These are phyloP conservation scores for Achroia grisella DNA, from an alignment of 1,140 invertebrate genomes.

Conservation along the genomic window DNA sequence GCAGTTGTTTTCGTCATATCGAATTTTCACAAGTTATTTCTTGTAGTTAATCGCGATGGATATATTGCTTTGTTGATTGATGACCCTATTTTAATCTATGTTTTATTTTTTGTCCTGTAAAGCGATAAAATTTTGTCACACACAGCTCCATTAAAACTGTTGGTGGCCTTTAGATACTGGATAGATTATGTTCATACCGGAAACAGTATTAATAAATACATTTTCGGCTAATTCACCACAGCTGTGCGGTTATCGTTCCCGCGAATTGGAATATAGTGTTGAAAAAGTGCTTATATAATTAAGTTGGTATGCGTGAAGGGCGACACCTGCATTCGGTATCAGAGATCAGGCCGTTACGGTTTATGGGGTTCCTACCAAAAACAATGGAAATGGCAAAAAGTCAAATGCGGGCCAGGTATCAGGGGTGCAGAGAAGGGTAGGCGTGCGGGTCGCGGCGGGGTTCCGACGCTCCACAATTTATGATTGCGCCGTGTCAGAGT, in stretches of 20 bases:
- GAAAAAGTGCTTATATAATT: slow-evolving; percentile 51
- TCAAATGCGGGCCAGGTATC: slow-evolving; percentile 56
- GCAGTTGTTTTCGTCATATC: slow-evolving; percentile 33
- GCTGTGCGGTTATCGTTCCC: slow-evolving; percentile 39
- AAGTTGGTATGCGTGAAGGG: slow-evolving; percentile 57
- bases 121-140: slow-evolving; percentile 28
- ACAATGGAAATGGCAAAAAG: slow-evolving; percentile 69
- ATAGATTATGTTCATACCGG: slow-evolving; percentile 1
- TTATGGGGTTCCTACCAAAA: slow-evolving; percentile 58
- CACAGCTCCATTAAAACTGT: too few relatives aligned
- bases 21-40: slow-evolving; percentile 30
- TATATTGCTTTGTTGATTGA: slow-evolving; percentile 24
- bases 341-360: slow-evolving; percentile 55
- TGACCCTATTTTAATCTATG: slow-evolving; percentile 30
- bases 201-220: slow-evolving; percentile 27
- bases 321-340: slow-evolving; percentile 62
- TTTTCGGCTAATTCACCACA: slow-evolving; percentile 39
- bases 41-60: slow-evolving; percentile 3
- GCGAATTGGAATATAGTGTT: slow-evolving; percentile 47
- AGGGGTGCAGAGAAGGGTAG: slow-evolving; percentile 38
- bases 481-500: slow-evolving; percentile 68
- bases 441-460: slow-evolving; percentile 56
- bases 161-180: slow-evolving; percentile 8
- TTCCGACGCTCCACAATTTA: slow-evolving; percentile 53
- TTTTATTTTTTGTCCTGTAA: slow-evolving; percentile 23